Evolutionary conservation across 2,888 invertebrate genomes (phyloP).

Genomic region (Mythimna loreyi): DNA sequence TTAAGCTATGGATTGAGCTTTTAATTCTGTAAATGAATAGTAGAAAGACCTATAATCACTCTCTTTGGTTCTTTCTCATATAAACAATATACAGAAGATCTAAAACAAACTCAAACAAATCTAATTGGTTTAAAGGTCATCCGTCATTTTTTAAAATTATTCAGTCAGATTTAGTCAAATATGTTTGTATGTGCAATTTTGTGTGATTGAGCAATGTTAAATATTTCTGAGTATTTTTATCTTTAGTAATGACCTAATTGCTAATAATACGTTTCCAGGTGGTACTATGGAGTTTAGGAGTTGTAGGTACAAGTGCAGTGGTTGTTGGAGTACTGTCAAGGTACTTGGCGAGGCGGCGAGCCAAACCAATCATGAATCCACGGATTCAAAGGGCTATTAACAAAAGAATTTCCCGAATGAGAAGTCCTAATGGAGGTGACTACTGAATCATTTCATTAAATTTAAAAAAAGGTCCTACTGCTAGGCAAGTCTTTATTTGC

Average conservation of each 20-base stretch:
- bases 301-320: conserved; percentile 93
- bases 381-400: conserved; percentile 89
- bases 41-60: background rate
- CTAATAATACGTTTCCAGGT: conserved; percentile 87
- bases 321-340: conserved; percentile 96
- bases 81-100: background rate
- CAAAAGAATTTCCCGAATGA: conserved; percentile 92
- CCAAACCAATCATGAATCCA: conserved; percentile 91
- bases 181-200: background rate
- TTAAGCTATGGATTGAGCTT: background rate
- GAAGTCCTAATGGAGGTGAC: conserved; percentile 93
- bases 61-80: background rate
- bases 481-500: background rate
- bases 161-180: background rate
- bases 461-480: background rate
- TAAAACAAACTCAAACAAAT: conserved; percentile 11
- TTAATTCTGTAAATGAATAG: background rate
- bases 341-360: conserved; percentile 94
- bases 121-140: conserved; percentile 31
- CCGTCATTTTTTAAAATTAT: conserved; percentile 7
- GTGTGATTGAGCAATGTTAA: background rate
- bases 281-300: conserved; percentile 93
- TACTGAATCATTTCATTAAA: background rate
- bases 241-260: background rate
- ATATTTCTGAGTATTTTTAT: background rate